A percentile compares a stretch with the other conserved stretches of the same genome.
phyloP scores from a whole-genome alignment of 2,888 invertebrate genomes.

The Saturnia pavonia region DNA sequence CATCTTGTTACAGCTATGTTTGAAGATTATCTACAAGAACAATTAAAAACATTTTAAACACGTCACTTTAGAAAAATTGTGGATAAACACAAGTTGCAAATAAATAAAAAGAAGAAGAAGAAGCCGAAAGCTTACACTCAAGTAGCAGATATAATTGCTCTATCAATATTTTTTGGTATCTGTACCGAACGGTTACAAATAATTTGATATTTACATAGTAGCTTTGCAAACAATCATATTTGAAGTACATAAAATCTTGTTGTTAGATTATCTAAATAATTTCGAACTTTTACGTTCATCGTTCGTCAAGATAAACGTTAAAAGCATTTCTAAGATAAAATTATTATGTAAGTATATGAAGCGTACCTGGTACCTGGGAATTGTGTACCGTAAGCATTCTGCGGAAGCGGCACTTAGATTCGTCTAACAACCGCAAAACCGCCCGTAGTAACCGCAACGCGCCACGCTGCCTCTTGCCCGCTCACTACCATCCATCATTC shows the following conservation, averaged over 20 bases:
- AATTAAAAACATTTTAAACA: too few relatives aligned
- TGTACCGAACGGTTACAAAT: too few relatives aligned
- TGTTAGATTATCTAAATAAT: not conserved
- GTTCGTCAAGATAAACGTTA: not conserved
- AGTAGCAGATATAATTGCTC: too few relatives aligned
- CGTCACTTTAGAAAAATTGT: too few relatives aligned
- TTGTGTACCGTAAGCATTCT: conserved; percentile 38
- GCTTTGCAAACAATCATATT: not conserved
- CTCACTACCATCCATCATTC: conserved; percentile 59
- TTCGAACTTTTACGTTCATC: not conserved
- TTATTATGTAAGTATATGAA: conserved; percentile 20
- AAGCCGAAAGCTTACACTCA: too few relatives aligned
- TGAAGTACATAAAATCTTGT: not conserved
- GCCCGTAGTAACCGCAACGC: conserved; percentile 41
- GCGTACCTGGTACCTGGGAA: not conserved
- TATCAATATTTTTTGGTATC: too few relatives aligned
- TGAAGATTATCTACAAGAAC: too few relatives aligned
- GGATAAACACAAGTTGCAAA: too few relatives aligned
- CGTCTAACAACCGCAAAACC: conserved; percentile 50
- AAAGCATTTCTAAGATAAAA: not conserved
- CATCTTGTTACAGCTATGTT: too few relatives aligned
- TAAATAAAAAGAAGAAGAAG: too few relatives aligned
- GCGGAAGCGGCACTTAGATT: conserved; percentile 50
- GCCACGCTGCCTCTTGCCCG: conserved; percentile 12
- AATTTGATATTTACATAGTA: too few relatives aligned